Evolutionary conservation across 2,113 vertebrate species (phyloP), one percentile per base, ranked within the genome.

Genomic region (Tenebrosternarchus preto): DNA sequence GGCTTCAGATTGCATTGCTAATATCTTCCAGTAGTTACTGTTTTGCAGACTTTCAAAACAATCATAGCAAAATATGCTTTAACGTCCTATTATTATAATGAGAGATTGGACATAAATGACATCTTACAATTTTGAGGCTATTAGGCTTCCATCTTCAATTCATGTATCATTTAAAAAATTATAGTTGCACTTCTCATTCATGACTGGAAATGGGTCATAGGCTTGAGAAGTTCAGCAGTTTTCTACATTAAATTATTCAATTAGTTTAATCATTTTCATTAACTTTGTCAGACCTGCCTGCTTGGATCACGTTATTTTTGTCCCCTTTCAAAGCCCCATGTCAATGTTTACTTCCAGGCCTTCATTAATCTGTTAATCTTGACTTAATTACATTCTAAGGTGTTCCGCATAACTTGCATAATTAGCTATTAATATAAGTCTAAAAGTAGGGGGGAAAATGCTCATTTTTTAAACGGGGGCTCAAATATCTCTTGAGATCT

Each of bases 341-440:
- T 80, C 27, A 73, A 73, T 29, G 56, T 73, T 80, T 72, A 39
- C 64, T 39, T 39, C 31, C 64, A 68, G 31, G 22, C 63, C 20
- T 68, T 64, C 56, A 72, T 79, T 46, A 70, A 60, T 79, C 31
- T 57, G n/a, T 57, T 69, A 2, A 57, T 69, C 56, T 55, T 29
- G 46, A 27, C 59, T 64, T 64, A 64, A 64, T 73, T 43, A 50
- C 63, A 73, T 73, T 73, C 43, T 50, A 19, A 72, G 36, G 20
- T 79, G 36, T 57, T 61, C 39, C 39, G 19, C 29, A 56, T 20
- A 29, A 20, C 61, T 29, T 61, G 56, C 31, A 17, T 84, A 67
- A 80, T 64, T 39, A 43, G 61, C 64, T 57, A 74, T 61, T 56
- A 55, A 73, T 60, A 56, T 53, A 55, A 73, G 25, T 27, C 57